Conservation (phyloP, 2,797 vertebrate genomes). For the Chaetophractus vellerosus region DNA sequence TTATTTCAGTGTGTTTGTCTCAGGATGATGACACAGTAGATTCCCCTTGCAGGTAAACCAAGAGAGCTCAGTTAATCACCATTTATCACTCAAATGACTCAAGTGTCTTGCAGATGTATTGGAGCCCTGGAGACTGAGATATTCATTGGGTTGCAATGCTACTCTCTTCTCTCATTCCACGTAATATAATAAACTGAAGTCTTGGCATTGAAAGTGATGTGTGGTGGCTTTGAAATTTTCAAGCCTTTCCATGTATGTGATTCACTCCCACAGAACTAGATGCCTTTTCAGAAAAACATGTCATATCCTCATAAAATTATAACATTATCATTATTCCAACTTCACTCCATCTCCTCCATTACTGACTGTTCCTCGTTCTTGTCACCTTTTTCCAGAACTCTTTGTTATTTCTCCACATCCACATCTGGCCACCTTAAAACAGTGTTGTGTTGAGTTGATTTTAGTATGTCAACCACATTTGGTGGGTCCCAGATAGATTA, state of each 20-base stretch:
- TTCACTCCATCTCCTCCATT: conserved; percentile 67
- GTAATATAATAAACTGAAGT: conserved; percentile 62
- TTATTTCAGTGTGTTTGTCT: conserved; percentile 59
- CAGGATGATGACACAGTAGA: conserved; percentile 65
- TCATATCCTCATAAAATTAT: conserved; percentile 79
- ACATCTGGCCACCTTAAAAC: conserved; percentile 64
- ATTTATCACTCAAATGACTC: conserved; percentile 69
- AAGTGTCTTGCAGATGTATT: conserved; percentile 39
- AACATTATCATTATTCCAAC: conserved; percentile 56
- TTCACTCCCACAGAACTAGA: conserved; percentile 54
- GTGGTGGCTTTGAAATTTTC: conserved; percentile 68
- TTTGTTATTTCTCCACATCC: conserved; percentile 74
- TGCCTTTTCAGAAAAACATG: conserved; percentile 76
- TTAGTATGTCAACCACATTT: conserved; percentile 59
- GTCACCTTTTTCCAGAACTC: conserved; percentile 66
- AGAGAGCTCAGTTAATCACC: conserved; percentile 68
- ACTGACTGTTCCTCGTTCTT: conserved; percentile 58
- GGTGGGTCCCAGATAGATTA: conserved; percentile 63
- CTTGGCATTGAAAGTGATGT: conserved; percentile 25
- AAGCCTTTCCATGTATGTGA: conserved; percentile 19
- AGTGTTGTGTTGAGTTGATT: conserved; percentile 66
- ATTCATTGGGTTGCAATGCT: conserved; percentile 57
- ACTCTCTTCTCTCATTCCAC: conserved; percentile 11
- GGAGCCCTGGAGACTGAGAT: conserved; percentile 52
- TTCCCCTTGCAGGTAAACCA: conserved; percentile 76